Base-by-base conservation (phyloP, 2,797 vertebrate genomes). In the Acanthopagrus latus region DNA sequence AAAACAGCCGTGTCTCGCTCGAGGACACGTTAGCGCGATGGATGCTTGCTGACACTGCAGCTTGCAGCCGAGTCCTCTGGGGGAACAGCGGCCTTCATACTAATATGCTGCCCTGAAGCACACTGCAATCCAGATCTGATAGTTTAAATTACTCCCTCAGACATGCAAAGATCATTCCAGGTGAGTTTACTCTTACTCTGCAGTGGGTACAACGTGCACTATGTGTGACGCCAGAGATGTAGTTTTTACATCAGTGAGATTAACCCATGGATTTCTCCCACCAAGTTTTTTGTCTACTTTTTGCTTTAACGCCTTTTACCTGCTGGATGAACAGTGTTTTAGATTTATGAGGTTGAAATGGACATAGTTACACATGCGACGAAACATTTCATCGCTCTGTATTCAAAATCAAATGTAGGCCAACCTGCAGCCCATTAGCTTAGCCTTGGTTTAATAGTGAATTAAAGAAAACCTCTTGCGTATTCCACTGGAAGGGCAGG, bases 41-140 rank as follows among this genome's bases (percentile, higher is more conserved):
- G 56, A 71, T 67, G 60, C 47, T 72, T 60, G 59, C 43, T 78
- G 81, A 82, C 72, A 70, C 5, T 60, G 54, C 33, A 66, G 74
- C 64, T 76, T 14, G 2, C 13, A 73, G 66, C 14, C 0, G 2
- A 48, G 48, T 76, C 62, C 27, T 25, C 47, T 23, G 52, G 48
- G 56, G 18, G 18, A 54, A 47, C 5, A 0, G 21, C 5, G 17
- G n/a, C 54, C 27, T 48, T 58, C 7, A 64, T 38, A 13, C 18
- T 38, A 6, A 33, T 25, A 25, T 29, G 5, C 4, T 29, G 48
- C 9, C 25, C 44, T 21, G 38, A 29, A 59, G 41, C 47, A 47
- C 64, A 55, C 54, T 41, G 23, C 41, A 18, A n/a, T 20, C 23
- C 12, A 47, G 8, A 63, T 41, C 13, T 20, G 17, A 59, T 12